phyloP scores from a whole-genome alignment of 2,888 invertebrate species.

The Nyleta sp. region DNA sequence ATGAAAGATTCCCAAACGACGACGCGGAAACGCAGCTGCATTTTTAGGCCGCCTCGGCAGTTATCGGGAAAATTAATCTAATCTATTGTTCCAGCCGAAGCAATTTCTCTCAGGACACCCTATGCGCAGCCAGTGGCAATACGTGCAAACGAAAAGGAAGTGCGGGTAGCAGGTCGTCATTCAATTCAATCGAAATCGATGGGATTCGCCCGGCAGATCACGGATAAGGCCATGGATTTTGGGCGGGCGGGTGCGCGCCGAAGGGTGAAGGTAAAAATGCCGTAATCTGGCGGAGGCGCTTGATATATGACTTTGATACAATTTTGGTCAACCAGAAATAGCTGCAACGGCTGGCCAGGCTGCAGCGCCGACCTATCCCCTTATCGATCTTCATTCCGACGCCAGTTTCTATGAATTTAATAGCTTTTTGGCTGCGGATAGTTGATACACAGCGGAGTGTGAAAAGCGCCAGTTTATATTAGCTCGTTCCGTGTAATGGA shows the following conservation, averaged over 20 bases:
- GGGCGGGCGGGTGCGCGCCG: no score
- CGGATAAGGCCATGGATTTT: constrained; percentile 54
- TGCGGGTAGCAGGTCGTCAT: constrained; percentile 50
- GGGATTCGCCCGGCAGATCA: constrained; percentile 33
- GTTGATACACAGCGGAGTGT: constrained; percentile 53
- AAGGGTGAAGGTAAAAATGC: constrained; percentile 44
- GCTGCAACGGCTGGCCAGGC: constrained; percentile 28
- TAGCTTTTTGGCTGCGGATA: constrained; percentile 55
- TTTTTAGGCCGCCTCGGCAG: background rate
- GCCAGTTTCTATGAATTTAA: constrained; percentile 61
- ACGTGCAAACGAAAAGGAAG: constrained; percentile 42
- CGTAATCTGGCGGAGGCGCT: constrained; percentile 51
- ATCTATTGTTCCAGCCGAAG: constrained; percentile 24
- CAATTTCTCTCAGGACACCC: constrained; percentile 21
- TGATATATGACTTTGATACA: constrained; percentile 60
- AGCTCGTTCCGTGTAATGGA: constrained; percentile 54
- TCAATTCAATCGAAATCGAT: constrained; percentile 63
- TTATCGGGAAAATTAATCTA: constrained; percentile 25
- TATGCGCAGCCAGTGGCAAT: constrained; percentile 20
- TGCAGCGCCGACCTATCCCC: constrained; percentile 30
- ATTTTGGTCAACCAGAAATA: constrained; percentile 59
- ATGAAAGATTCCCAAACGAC: no score
- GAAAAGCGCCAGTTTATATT: constrained; percentile 61
- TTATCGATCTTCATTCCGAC: constrained; percentile 58
- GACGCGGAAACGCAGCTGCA: no score